Conservation (phyloP, 2,888 invertebrate genomes). For the Sturmia bella region DNA sequence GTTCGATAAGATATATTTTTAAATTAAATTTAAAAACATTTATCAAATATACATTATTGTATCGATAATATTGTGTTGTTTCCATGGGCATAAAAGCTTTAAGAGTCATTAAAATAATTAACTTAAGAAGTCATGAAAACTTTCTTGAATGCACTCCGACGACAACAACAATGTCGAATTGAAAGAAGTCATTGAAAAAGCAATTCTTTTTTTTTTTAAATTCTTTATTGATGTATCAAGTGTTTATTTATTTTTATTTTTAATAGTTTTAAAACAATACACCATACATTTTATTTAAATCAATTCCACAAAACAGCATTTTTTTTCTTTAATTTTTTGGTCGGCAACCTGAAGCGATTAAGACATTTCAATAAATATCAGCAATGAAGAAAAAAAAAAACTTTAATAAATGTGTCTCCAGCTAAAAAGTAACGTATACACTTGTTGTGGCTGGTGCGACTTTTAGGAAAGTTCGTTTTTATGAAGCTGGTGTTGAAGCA, state of each 20-base stretch:
- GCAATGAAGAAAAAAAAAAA: conserved; percentile 39
- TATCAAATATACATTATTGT: no score
- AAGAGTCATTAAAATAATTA: conserved; percentile 58
- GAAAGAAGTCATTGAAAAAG: conserved; percentile 10
- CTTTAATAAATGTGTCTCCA: conserved; percentile 66
- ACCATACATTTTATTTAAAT: conserved; percentile 5
- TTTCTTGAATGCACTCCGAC: neutral
- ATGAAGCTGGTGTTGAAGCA: conserved; percentile 8
- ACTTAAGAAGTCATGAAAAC: conserved; percentile 53
- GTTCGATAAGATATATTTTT: no score
- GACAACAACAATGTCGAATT: neutral
- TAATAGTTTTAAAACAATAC: conserved; percentile 18
- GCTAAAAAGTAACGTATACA: conserved; percentile 37
- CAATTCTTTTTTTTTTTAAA: conserved; percentile 21
- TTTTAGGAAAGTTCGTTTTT: conserved; percentile 2
- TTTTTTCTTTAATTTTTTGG: neutral
- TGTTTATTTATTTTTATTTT: conserved; percentile 14
- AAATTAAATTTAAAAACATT: no score
- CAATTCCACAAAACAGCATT: conserved; percentile 12
- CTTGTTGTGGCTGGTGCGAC: conserved; percentile 49
- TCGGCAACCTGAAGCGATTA: conserved; percentile 58
- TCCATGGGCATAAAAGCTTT: neutral
- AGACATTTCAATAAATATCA: conserved; percentile 66
- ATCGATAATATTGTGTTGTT: neutral
- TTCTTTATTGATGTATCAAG: conserved; percentile 11